Evolutionary conservation across 2,797 vertebrate genomes (phyloP).

Genomic region (Peromyscus melanophrys): DNA sequence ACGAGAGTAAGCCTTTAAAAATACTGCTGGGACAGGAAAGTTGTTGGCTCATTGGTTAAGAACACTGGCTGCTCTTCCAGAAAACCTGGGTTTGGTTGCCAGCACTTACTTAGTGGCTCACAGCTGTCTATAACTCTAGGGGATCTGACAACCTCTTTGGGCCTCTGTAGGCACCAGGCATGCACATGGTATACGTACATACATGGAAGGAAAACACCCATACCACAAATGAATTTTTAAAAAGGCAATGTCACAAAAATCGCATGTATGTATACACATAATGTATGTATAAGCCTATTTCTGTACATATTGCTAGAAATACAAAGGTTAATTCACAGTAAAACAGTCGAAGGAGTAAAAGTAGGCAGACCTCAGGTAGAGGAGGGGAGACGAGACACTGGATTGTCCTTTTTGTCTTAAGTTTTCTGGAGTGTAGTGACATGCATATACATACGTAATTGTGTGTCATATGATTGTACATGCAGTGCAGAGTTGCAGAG

Average conservation of each 20-base stretch:
- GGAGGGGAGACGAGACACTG: background rate
- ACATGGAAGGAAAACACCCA: background rate
- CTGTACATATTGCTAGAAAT: background rate
- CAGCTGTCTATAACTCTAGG: background rate
- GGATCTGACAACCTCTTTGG: background rate
- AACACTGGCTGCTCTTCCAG: background rate
- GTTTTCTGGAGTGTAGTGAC: background rate
- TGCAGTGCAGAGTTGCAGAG: background rate
- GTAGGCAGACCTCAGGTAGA: background rate
- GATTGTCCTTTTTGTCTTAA: background rate
- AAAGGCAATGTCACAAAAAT: background rate
- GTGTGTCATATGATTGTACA: background rate
- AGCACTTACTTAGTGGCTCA: background rate
- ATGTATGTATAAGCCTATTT: background rate
- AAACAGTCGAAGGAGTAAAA: background rate
- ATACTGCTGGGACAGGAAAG: background rate
- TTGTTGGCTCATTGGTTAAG: background rate
- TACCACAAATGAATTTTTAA: background rate
- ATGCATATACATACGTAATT: background rate
- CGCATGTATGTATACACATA: background rate
- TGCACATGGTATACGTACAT: no score
- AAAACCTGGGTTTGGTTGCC: background rate
- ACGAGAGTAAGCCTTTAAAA: background rate
- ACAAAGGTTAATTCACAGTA: background rate
- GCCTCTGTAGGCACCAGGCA: background rate